Evolutionary conservation across 2,113 vertebrate species (phyloP), one percentile per base, ranked within the genome.

Genomic region (Dendropsophus ebraccatus): DNA sequence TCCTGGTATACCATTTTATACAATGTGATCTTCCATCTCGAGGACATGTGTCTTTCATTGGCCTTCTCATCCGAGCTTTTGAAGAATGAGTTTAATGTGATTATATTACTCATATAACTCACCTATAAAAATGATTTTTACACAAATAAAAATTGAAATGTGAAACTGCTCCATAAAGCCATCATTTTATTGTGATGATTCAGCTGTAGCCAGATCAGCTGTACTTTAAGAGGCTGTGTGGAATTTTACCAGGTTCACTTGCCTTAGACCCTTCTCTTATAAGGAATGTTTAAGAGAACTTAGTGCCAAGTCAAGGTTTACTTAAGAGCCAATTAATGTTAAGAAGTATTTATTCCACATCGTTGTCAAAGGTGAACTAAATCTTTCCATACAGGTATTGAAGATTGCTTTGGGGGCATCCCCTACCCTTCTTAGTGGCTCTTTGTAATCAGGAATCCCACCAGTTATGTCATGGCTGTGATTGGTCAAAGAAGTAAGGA

Each of bases 51-150:
- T 78, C 13, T 14, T 35, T 52, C 32, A 21, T 19, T 54, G 6
- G n/a, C 47, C 14, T 49, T 75, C 41, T 45, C 23, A 1, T 14
- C 10, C 49, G 19, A 47, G n/a, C 37, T n/a, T 41, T 25, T 75
- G n/a, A n/a, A 52, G n/a, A n/a, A n/a, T n/a, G n/a, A n/a, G 14
- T 30, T n/a, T 28, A 50, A 5, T 28, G 16, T 52, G 16, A n/a
- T 19, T 32, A 17, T 32, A n/a, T n/a, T n/a, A n/a, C 28, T 78
- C 75, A 32, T 17, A 78, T 32, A 54, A 78, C 25, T 35, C 25
- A 54, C 35, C 25, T 78, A 78, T 78, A 78, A 78, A 78, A 50
- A 56, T 50, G 8, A 16, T n/a, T 41, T 41, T 41, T 41, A 41
- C 41, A 41, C 41, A 8, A 41, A 41, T 41, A 41, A 41, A 41